phyloP scores from a whole-genome alignment of 2,113 vertebrate species.

The Natator depressus region DNA sequence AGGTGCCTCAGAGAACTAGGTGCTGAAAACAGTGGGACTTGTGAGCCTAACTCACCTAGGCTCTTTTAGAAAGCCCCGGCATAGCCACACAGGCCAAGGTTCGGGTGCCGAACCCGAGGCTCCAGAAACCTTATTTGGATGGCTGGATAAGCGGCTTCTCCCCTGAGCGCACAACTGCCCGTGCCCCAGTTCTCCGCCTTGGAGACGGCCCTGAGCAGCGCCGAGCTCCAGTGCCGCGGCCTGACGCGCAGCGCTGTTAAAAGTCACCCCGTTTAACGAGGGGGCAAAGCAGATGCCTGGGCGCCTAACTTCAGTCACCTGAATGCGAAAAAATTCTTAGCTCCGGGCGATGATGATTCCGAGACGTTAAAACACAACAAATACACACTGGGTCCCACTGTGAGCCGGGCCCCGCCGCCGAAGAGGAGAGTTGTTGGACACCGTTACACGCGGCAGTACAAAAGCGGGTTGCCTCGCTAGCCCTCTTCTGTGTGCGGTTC shows the following conservation, averaged over 20 bases:
- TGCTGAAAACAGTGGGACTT: not conserved
- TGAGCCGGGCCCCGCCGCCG: conserved; percentile 37
- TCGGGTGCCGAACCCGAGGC: no score
- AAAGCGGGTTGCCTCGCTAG: not conserved
- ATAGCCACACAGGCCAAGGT: no score
- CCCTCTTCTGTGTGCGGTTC: not conserved
- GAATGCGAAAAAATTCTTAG: not conserved
- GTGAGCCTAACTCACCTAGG: no score
- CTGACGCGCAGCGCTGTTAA: not conserved
- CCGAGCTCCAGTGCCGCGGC: no score
- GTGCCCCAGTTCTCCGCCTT: no score
- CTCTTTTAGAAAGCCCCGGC: no score
- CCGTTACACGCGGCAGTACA: not conserved
- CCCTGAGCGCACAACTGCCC: not conserved
- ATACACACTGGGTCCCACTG: not conserved
- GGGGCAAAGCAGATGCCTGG: no score
- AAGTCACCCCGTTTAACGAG: not conserved
- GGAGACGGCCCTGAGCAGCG: not conserved
- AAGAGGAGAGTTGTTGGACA: conserved; percentile 27
- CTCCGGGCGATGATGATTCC: not conserved
- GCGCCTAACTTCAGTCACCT: not conserved
- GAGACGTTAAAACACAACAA: not conserved
- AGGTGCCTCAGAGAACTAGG: not conserved
- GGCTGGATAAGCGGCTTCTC: no score
- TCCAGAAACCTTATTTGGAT: no score